phyloP scores from a whole-genome alignment of 2,797 vertebrate genomes.

The Oceanodroma leucorhoa region DNA sequence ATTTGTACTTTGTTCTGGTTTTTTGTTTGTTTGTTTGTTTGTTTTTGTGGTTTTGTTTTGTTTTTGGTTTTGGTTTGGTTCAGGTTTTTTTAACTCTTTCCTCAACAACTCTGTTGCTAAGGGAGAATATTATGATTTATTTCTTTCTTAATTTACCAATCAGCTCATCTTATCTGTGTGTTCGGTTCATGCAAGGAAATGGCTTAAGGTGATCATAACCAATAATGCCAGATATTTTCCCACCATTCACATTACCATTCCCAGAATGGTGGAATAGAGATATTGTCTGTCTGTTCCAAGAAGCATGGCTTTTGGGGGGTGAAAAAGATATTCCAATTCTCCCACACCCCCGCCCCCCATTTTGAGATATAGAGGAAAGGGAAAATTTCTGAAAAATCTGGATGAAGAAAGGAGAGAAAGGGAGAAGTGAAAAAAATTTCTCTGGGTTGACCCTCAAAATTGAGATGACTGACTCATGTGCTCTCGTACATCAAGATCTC shows the following conservation, averaged over 20 bases:
- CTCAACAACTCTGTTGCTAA: background rate
- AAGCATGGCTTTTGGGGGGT: background rate
- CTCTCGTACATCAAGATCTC: background rate
- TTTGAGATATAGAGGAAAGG: background rate
- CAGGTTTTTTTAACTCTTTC: background rate
- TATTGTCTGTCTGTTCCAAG: background rate
- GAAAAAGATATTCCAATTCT: background rate
- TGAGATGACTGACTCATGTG: background rate
- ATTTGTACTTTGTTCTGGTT: background rate
- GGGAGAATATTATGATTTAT: background rate
- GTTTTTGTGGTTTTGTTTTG: too few relatives aligned
- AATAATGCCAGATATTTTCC: background rate
- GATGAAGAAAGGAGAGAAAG: background rate
- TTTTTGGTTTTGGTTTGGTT: too few relatives aligned
- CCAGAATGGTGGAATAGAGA: background rate
- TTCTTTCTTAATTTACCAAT: background rate
- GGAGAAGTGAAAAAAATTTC: background rate
- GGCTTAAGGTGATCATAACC: background rate
- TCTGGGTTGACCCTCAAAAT: background rate
- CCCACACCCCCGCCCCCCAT: accelerated
- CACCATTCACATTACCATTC: background rate
- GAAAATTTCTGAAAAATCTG: background rate
- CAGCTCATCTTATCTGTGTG: background rate
- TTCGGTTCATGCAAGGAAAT: background rate
- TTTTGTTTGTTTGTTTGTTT: background rate